Evolutionary conservation across 2,113 vertebrate genomes (phyloP), one percentile per base, ranked within the genome.

Genomic region (Pycnonotus jocosus): DNA sequence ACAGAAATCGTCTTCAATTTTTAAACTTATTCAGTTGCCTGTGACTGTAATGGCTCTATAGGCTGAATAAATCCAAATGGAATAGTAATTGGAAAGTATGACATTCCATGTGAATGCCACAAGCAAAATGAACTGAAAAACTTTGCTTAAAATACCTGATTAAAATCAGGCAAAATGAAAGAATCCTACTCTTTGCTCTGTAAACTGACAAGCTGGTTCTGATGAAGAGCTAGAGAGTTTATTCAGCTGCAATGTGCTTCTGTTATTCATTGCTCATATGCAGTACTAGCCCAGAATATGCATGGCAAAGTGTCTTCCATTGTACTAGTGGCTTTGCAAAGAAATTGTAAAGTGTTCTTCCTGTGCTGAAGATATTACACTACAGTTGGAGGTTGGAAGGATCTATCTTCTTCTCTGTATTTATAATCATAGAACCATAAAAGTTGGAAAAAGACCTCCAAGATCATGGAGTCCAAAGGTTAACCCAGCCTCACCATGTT

Each of bases 401-500:
- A n/a, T 38, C 8, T 44, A 5, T 30, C 15, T 22, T 45, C 20
- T 72, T 81, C 50, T 57, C 56, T 82, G 16, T 44, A 56, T 23
- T 79, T 12, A 25, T 7, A 68, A 68, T 81, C 5, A 35, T 6
- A 15, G 20, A 47, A 30, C 21, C 28, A 60, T 24, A 60, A 74
- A 66, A 9, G 5, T 30, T 45, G 24, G 20, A 68, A 74, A 74
- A 68, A 68, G 7, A 30, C 20, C 24, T n/a, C n/a, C 53, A 53
- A 45, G 33, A 22, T 28, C 13, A 25, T 45, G 7, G 10, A 81
- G 24, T n/a, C 11, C n/a, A 60, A n/a, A 40, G 23, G 14, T 42
- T 50, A 64, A 37, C 10, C 14, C 10, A 50, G 8, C 6, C 7
- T 38, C 24, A 40, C 11, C 0, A 0, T 60, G 9, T 18, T 54